Base-by-base conservation (phyloP, 2,113 vertebrate genomes). In the Brienomyrus brachyistius region DNA sequence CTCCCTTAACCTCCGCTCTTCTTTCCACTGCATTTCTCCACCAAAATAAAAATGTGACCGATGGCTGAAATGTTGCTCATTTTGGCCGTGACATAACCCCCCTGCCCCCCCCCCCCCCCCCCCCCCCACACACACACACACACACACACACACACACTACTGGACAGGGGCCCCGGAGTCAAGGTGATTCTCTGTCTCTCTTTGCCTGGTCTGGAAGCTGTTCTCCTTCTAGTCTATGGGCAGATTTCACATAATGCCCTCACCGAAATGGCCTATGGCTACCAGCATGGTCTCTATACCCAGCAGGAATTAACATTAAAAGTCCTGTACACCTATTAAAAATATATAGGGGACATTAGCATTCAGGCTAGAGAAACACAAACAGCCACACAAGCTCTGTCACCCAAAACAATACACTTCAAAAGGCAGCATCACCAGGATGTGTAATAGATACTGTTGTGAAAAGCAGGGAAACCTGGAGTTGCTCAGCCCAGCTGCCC, bases 401-500 rank as follows among this genome's bases (percentile, higher is more conserved):
- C 74, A 80, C 17, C 35, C 31, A 19, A 17, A 19, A 80, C 74
- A 80, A 80, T 80, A 43, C 2, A 15, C 74, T 43, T 80, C 74
- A 19, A 80, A 77, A 43, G 35, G 31, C 74, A 40, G 35, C 6
- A 80, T 40, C n/a, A 17, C 35, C 19, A 43, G 43, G 5, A 15
- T 80, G 74, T 80, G 74, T 80, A 80, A 80, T 43, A 80, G 35
- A 80, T 80, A 80, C 74, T 80, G 74, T 17, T 80, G 35, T 80
- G 13, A 80, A 17, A 40, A 17, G 74, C 74, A 1, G 0, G 15
- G 15, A 43, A 80, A 80, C 43, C 74, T 80, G 74, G 35, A 80
- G 17, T 19, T 19, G 15, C 74, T 80, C 74, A 19, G 31, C 31
- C 74, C 31, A 6, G 74, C 74, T 48, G 45, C 82, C 43, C 21